phyloP scores from a whole-genome alignment of 64 coral and sea anemone species.

The Stylophora pistillata region DNA sequence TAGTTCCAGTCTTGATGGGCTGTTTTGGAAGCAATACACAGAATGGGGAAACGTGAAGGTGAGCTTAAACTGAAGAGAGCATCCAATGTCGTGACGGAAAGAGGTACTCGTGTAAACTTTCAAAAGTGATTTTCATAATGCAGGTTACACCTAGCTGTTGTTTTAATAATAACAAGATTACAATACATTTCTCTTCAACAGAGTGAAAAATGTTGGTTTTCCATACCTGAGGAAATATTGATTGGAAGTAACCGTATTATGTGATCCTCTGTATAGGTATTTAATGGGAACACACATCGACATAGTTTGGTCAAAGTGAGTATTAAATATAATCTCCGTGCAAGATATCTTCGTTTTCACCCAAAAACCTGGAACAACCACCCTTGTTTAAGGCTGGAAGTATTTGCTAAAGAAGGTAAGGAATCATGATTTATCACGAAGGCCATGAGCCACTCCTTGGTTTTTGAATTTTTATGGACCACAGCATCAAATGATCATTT shows the following conservation, averaged over 20 bases:
- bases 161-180: no score
- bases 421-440: neutral
- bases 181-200: no score
- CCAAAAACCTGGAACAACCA: constrained; percentile 45
- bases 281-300: constrained; percentile 45
- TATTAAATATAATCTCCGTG: constrained; percentile 36
- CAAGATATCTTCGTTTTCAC: constrained; percentile 41
- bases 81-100: no score
- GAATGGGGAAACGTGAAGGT: neutral
- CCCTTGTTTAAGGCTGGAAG: constrained; percentile 62
- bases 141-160: no score
- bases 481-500: no score
- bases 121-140: no score
- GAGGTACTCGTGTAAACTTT: no score
- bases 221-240: neutral
- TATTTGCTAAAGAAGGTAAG: constrained; percentile 60
- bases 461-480: neutral
- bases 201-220: no score
- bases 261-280: neutral
- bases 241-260: neutral
- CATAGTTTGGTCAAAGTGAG: constrained; percentile 14
- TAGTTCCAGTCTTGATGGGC: constrained; percentile 27
- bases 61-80: neutral
- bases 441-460: neutral
- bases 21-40: constrained; percentile 25